A percentile compares a stretch with the other conserved stretches of the same genome.
phyloP scores from a whole-genome alignment of 1,140 invertebrate genomes.

The Drosophila willistoni region DNA sequence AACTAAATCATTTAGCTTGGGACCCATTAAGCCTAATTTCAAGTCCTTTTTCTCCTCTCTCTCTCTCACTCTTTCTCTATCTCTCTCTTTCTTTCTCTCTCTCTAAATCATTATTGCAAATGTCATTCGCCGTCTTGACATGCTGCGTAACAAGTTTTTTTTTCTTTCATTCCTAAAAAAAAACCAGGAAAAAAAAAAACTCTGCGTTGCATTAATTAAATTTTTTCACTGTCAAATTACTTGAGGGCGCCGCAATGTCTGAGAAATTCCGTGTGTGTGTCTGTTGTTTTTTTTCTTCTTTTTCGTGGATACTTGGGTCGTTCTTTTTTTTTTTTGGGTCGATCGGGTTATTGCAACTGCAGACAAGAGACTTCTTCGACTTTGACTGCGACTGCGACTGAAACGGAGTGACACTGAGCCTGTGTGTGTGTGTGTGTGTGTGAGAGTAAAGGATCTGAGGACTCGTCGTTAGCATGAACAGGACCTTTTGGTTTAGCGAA shows the following conservation, averaged over 20 bases:
- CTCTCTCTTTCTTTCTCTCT: neutral
- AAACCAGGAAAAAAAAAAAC: slow-evolving; percentile 33
- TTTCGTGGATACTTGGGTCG: slow-evolving; percentile 60
- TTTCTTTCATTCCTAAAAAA: slow-evolving; percentile 28
- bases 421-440: neutral
- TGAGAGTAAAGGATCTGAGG: slow-evolving; percentile 6
- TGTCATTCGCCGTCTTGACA: slow-evolving; percentile 69
- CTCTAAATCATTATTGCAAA: slow-evolving; percentile 65
- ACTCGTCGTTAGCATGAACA: slow-evolving; percentile 4
- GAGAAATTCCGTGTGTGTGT: slow-evolving; percentile 59
- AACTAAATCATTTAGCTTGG: neutral
- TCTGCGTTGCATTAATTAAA: slow-evolving; percentile 50
- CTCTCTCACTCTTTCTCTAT: neutral
- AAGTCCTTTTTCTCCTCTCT: neutral
- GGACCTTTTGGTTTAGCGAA: slow-evolving; percentile 10
- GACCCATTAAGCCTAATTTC: neutral
- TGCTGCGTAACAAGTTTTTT: slow-evolving; percentile 76
- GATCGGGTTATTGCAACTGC: slow-evolving; percentile 63
- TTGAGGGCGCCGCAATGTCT: slow-evolving; percentile 78
- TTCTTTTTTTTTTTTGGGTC: slow-evolving; percentile 39
- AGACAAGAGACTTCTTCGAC: slow-evolving; percentile 27
- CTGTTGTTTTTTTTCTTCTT: neutral
- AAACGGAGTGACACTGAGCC: neutral
- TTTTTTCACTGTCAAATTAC: slow-evolving; percentile 68
- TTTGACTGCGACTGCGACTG: neutral